Conservation (phyloP, 2,797 vertebrate species). For the Heteromormyrus szaboi region DNA sequence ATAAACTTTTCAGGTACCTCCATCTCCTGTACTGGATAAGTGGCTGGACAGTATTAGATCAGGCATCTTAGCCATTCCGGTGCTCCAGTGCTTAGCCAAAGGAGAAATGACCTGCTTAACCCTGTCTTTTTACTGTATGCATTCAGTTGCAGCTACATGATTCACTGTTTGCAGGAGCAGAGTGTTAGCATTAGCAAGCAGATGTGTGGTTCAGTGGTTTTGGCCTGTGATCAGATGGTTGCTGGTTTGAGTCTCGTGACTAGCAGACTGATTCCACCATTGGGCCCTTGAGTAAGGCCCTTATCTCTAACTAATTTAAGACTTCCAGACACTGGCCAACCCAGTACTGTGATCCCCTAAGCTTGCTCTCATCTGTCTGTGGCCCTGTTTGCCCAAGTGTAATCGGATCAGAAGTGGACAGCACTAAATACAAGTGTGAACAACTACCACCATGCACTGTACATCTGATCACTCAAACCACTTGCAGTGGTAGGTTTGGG, state of each 20-base stretch:
- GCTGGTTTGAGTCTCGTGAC: not conserved
- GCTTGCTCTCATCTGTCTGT: not conserved
- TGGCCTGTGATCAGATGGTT: not conserved
- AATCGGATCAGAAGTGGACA: not conserved
- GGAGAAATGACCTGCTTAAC: not conserved
- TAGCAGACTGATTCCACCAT: not conserved
- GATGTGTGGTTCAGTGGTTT: not conserved
- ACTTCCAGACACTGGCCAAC: not conserved
- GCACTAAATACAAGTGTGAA: not conserved
- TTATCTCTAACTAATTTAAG: not conserved
- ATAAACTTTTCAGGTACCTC: not conserved
- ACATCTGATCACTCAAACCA: not conserved
- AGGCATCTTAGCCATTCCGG: not conserved
- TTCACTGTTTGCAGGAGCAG: not conserved
- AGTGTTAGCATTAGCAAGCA: not conserved
- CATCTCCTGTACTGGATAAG: not conserved
- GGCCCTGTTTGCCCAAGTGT: not conserved
- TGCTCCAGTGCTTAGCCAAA: not conserved
- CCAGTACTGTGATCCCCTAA: not conserved
- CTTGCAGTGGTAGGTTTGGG: not conserved
- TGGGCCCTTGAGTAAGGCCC: not conserved
- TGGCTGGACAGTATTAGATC: not conserved
- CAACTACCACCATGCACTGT: not conserved
- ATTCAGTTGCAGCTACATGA: not conserved
- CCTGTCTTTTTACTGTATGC: not conserved